Percentiles rank a stretch among this genome's conserved stretches.
phyloP scores from a whole-genome alignment of 2,888 invertebrate genomes.

The Platycheirus albimanus region DNA sequence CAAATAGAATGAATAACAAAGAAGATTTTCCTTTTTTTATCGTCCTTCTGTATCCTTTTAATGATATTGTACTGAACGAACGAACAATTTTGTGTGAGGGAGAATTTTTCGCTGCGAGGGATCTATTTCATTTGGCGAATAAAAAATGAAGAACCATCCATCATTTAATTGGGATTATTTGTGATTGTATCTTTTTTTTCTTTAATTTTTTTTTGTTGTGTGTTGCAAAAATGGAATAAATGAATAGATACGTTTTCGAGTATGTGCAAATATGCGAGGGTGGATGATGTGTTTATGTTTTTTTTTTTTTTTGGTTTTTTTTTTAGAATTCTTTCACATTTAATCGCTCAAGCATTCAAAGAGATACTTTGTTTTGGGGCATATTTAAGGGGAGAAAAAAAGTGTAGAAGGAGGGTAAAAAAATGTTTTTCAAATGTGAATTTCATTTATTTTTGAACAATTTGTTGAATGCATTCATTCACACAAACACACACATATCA shows the following conservation, averaged over 20 bases:
- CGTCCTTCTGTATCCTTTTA: conserved; percentile 28
- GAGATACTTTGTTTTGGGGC: conserved; percentile 10
- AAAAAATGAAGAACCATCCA: conserved; percentile 33
- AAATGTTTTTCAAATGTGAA: conserved; percentile 5
- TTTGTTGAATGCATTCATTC: conserved; percentile 2
- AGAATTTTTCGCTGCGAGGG: conserved; percentile 5
- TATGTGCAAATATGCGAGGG: conserved; percentile 5
- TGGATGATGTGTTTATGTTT: too few relatives aligned
- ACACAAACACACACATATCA: too few relatives aligned
- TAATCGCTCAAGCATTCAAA: conserved; percentile 6
- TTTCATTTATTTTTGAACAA: conserved; percentile 48
- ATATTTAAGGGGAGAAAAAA: not conserved
- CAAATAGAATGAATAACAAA: conserved; percentile 45
- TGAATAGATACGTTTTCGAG: not conserved
- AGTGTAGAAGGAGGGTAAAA: not conserved
- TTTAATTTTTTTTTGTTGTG: too few relatives aligned
- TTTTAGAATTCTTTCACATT: conserved; percentile 3
- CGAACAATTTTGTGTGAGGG: not conserved
- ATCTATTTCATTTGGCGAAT: conserved; percentile 41
- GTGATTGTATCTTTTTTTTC: conserved; percentile 3
- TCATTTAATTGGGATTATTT: conserved; percentile 53
- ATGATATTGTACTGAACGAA: conserved; percentile 20
- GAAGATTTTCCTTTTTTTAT: not conserved
- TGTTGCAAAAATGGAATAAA: conserved; percentile 14
- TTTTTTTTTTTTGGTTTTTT: not conserved